These are phyloP conservation scores for Pteropus rufus DNA, from an alignment of 2,797 vertebrate genomes.

Conservation along the genomic window DNA sequence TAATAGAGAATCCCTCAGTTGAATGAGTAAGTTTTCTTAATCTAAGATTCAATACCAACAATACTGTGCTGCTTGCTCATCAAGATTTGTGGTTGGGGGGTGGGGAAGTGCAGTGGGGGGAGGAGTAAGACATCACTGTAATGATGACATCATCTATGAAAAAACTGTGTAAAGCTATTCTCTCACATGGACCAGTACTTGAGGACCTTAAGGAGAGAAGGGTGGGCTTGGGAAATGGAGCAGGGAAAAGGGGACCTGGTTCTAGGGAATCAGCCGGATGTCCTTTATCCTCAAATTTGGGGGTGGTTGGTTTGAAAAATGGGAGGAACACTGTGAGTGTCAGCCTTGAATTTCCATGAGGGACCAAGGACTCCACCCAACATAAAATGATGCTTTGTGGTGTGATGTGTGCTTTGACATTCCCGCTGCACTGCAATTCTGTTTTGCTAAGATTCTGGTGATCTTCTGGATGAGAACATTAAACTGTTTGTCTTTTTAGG, in stretches of 20 bases:
- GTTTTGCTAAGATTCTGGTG: background rate
- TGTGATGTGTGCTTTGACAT: background rate
- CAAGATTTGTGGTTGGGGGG: background rate
- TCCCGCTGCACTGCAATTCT: background rate
- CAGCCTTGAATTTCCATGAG: background rate
- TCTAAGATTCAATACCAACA: background rate
- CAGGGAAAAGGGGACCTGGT: background rate
- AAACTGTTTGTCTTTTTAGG: background rate
- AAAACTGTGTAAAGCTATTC: background rate
- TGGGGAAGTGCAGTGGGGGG: accelerated
- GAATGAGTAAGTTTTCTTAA: background rate
- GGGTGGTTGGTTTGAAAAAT: background rate
- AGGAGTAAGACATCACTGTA: background rate
- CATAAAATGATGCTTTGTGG: background rate
- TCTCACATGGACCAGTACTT: background rate
- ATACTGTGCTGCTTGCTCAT: background rate
- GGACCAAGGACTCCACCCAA: no score
- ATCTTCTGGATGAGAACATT: background rate
- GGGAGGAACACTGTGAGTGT: background rate
- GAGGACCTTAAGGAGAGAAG: background rate
- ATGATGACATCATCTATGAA: background rate
- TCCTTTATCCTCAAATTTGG: background rate
- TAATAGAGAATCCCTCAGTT: background rate
- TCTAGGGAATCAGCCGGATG: background rate
- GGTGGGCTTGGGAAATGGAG: background rate